Base-by-base conservation (phyloP, 2,113 vertebrate species). In the Rallus limicola region DNA sequence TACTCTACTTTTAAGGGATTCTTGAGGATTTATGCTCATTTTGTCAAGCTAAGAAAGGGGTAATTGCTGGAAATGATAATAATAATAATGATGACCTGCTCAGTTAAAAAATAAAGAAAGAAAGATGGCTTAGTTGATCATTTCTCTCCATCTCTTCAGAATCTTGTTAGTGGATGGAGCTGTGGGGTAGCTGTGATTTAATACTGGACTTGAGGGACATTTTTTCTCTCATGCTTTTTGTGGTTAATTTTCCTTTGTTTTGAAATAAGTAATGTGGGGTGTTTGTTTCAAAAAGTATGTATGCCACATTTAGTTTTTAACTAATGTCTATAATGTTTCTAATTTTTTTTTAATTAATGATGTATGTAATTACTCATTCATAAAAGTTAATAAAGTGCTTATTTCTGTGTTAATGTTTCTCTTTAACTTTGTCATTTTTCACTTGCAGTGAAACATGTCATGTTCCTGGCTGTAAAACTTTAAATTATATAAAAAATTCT, bases 361-460 rank as follows among this genome's bases (percentile, higher is more conserved):
- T 59, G 36, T 65, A 33, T 87, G 84, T 85, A 60, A 60, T 88
- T 82, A 59, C 17, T 76, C 9, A 5, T 81, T 67, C 14, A 15
- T 80, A 56, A 26, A 81, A 65, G 40, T 87, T 89, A 67, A 59
- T 86, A 21, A 58, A 77, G 80, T 91, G 70, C 36, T 69, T 89
- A 44, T 85, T 82, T 80, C 76, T 96, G 63, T 91, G 90, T 88
- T 71, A 86, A 34, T 63, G 42, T 86, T 96, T 95, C 38, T 95
- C 38, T 74, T 77, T 88, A 96, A 86, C 60, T 86, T 53, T 96
- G 56, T 95, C 77, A 5, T 94, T 94, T 95, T 95, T 92, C 88
- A 92, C 81, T 97, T 97, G 74, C 90, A 96, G 90, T 88, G 84
- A 92, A 67, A 86, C 85, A 90, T 86, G 38, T 90, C 93, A 93